phyloP scores from a whole-genome alignment of 2,113 vertebrate genomes.

The Otocyon megalotis region DNA sequence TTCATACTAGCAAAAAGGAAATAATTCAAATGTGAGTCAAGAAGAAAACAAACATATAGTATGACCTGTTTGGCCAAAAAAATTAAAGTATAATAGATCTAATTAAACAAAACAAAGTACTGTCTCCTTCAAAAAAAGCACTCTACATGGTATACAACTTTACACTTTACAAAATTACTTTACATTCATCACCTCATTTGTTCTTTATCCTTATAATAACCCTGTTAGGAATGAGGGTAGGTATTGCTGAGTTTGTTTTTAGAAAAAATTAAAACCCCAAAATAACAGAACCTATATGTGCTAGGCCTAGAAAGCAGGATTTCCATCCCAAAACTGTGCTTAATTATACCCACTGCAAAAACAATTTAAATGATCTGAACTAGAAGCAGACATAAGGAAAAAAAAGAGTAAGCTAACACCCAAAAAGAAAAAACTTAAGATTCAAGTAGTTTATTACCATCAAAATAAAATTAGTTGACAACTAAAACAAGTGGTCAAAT shows the following conservation, averaged over 20 bases:
- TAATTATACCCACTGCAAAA: neutral
- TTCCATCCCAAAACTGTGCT: neutral
- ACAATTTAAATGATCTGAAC: neutral
- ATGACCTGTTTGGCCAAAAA: neutral
- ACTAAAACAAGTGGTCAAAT: neutral
- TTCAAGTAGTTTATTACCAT: neutral
- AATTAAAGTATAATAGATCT: neutral
- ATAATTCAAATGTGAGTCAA: neutral
- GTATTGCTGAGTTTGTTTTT: neutral
- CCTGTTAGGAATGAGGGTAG: neutral
- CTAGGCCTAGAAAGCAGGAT: neutral
- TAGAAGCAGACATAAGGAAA: neutral
- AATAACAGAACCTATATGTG: neutral
- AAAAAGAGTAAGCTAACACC: neutral
- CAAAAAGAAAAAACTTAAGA: neutral
- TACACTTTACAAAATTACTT: neutral
- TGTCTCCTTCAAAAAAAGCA: neutral
- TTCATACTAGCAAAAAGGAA: neutral
- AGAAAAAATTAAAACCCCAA: neutral
- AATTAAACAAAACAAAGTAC: neutral
- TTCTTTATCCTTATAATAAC: neutral
- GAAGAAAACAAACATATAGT: neutral
- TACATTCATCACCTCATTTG: neutral
- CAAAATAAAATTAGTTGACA: neutral
- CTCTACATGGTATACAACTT: neutral